Conservation (phyloP, 2,888 invertebrate genomes). For the Xanthia togata region DNA sequence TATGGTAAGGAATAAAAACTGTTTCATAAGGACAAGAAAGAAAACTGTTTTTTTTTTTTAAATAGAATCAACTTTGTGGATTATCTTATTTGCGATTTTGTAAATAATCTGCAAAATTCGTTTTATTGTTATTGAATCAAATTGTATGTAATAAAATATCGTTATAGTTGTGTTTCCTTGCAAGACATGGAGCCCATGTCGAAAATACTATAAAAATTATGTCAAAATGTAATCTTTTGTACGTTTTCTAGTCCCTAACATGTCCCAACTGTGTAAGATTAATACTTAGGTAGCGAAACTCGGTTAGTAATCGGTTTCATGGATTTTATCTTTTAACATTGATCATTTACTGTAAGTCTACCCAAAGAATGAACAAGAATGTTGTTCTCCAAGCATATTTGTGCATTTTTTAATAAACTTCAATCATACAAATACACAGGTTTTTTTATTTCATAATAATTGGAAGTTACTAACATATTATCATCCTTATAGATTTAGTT, state of each 20-base stretch:
- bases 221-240: not conserved
- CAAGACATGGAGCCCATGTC: not conserved
- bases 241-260: slow-evolving; percentile 39
- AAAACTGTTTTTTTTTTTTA: not conserved
- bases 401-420: slow-evolving; percentile 72
- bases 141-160: slow-evolving; percentile 1
- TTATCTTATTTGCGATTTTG: not conserved
- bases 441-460: slow-evolving; percentile 60
- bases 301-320: slow-evolving; percentile 35
- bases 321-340: slow-evolving; percentile 65
- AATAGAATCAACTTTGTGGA: slow-evolving; percentile 51
- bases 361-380: slow-evolving; percentile 66
- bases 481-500: slow-evolving; percentile 10
- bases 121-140: slow-evolving; percentile 47
- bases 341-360: slow-evolving; percentile 56
- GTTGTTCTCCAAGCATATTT: slow-evolving; percentile 71
- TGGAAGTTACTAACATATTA: slow-evolving; percentile 47
- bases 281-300: slow-evolving; percentile 41
- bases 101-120: slow-evolving; percentile 48
- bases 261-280: slow-evolving; percentile 49
- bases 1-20: not conserved
- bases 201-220: not conserved
- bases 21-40: not conserved
- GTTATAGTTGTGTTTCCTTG: slow-evolving; percentile 10
- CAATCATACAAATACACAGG: slow-evolving; percentile 48